These are phyloP conservation scores for Hemiprocne comata DNA, from an alignment of 2,113 vertebrate genomes.

Conservation along the genomic window DNA sequence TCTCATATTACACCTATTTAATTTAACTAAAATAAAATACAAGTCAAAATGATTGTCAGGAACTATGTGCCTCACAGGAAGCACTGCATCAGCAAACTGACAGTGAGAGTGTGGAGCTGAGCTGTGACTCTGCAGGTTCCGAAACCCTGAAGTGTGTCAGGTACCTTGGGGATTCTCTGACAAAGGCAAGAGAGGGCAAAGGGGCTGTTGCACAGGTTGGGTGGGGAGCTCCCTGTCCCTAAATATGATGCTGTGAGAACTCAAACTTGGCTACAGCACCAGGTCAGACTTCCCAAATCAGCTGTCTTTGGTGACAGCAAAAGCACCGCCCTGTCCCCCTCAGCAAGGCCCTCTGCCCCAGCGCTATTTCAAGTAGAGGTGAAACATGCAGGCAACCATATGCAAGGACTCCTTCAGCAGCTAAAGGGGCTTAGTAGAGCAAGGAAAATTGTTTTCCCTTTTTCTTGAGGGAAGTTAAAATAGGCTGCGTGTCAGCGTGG, in stretches of 20 bases:
- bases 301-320: constrained; percentile 64
- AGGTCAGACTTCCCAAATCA: constrained; percentile 68
- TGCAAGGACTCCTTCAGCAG: background rate
- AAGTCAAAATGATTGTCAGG: constrained; percentile 45
- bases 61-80: constrained; percentile 23
- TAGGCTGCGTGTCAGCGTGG: background rate
- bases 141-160: constrained; percentile 60
- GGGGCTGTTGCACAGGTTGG: constrained; percentile 54
- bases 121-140: constrained; percentile 6
- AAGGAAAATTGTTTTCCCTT: background rate
- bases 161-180: constrained; percentile 57
- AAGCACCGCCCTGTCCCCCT: constrained; percentile 60
- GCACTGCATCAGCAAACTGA: constrained; percentile 69
- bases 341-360: constrained; percentile 41
- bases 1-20: constrained; percentile 79
- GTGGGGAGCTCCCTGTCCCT: constrained; percentile 59
- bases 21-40: constrained; percentile 80
- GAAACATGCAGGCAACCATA: constrained; percentile 44
- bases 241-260: constrained; percentile 77
- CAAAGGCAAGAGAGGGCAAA: constrained; percentile 38
- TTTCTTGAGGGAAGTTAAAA: constrained; percentile 19
- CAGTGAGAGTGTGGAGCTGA: background rate
- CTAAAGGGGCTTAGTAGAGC: constrained; percentile 34
- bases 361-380: constrained; percentile 37
- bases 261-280: constrained; percentile 71